Conservation (phyloP, 2,888 invertebrate genomes). For the Xestia ashworthii region DNA sequence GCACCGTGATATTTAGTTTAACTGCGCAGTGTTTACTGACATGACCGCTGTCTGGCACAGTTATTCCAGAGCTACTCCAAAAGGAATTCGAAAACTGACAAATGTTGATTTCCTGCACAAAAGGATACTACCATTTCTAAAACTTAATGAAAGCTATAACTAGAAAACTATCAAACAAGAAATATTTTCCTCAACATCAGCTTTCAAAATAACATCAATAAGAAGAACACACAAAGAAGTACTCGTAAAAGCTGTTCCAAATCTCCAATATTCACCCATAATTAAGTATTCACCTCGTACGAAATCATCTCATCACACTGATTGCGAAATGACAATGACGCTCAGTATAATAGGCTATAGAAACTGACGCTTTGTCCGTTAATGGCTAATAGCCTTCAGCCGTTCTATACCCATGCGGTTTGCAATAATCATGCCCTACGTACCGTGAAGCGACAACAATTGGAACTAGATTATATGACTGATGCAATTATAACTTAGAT, state of each 20-base stretch:
- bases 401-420: slow-evolving; percentile 51
- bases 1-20: background rate
- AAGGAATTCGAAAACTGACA: background rate
- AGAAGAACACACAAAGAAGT: background rate
- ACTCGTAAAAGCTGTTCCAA: slow-evolving; percentile 15
- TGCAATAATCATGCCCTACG: slow-evolving; percentile 65
- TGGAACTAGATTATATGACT: slow-evolving; percentile 63
- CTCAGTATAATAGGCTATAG: slow-evolving; percentile 56
- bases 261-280: slow-evolving; percentile 36
- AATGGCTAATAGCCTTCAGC: slow-evolving; percentile 62
- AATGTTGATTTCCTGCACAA: background rate
- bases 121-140: background rate
- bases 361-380: slow-evolving; percentile 59
- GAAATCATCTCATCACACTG: slow-evolving; percentile 61
- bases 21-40: too few species aligned
- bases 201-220: background rate
- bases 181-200: background rate
- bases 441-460: slow-evolving; percentile 70
- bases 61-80: background rate
- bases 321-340: slow-evolving; percentile 59
- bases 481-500: slow-evolving; percentile 64
- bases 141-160: background rate
- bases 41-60: background rate
- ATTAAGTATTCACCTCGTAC: slow-evolving; percentile 56
- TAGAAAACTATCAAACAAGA: background rate